Conservation (phyloP, 1,140 invertebrate species). For the Diorhabda elongata region DNA sequence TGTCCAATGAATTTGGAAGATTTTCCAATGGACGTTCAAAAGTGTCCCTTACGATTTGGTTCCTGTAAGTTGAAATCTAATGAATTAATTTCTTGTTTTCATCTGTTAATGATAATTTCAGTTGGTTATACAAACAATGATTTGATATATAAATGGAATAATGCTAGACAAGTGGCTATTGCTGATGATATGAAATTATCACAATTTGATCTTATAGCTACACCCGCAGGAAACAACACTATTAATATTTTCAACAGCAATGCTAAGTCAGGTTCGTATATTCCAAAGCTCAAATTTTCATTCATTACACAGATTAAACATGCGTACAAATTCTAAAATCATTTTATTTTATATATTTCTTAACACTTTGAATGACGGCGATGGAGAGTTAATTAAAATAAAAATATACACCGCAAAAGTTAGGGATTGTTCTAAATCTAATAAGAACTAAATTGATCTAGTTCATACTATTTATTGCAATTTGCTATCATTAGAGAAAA, state of each 20-base stretch:
- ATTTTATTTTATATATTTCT: no score
- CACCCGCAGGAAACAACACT: slow-evolving; percentile 69
- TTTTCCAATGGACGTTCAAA: slow-evolving; percentile 88
- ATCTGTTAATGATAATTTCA: slow-evolving; percentile 44
- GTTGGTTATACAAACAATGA: slow-evolving; percentile 81
- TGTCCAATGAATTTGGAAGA: slow-evolving; percentile 90
- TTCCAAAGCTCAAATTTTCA: no score
- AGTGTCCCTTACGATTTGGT: slow-evolving; percentile 80
- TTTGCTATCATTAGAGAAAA: no score
- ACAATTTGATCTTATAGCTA: slow-evolving; percentile 78
- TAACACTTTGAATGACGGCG: no score
- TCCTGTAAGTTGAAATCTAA: slow-evolving; percentile 68
- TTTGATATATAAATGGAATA: slow-evolving; percentile 80
- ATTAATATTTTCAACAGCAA: slow-evolving; percentile 43
- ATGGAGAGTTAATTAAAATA: no score
- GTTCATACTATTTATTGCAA: no score
- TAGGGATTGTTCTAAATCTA: no score
- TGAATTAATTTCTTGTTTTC: no score
- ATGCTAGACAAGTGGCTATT: slow-evolving; percentile 69
- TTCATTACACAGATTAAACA: no score
- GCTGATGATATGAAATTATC: slow-evolving; percentile 81
- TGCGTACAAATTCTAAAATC: no score
- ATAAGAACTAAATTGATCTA: no score
- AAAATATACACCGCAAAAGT: no score
- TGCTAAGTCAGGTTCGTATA: slow-evolving; percentile 29